Conservation (phyloP, 2,797 vertebrate genomes). For the Acrossocheilus wenchowensis region DNA sequence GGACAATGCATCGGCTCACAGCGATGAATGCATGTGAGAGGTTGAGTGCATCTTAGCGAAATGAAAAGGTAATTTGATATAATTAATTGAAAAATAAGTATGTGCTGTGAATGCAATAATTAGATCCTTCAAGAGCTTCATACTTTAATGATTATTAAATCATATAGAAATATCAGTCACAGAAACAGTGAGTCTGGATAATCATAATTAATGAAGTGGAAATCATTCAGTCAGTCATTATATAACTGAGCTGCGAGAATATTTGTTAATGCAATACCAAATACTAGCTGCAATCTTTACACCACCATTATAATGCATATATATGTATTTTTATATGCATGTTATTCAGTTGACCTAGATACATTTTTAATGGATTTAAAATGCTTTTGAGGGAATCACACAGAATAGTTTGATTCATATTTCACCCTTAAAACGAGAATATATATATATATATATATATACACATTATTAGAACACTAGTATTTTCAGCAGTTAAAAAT, state of each 20-base stretch:
- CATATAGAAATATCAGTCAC: conserved; percentile 35
- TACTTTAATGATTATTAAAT: conserved; percentile 46
- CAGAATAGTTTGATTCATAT: background rate
- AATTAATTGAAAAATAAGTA: conserved; percentile 40
- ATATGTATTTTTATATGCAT: background rate
- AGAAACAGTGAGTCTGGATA: conserved; percentile 23
- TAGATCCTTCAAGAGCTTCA: conserved; percentile 22
- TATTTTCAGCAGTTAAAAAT: no score
- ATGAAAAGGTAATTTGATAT: conserved; percentile 28
- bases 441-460: background rate
- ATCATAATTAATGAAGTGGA: conserved; percentile 38
- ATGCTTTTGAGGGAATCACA: background rate
- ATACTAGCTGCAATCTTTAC: background rate
- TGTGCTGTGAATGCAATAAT: conserved; percentile 38
- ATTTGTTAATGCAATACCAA: background rate
- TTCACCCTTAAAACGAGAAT: background rate
- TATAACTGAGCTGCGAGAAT: background rate
- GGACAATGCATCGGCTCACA: background rate
- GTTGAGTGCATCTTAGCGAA: conserved; percentile 8
- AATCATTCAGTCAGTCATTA: conserved; percentile 25
- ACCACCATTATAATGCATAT: background rate
- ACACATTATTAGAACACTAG: no score
- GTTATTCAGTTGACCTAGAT: background rate
- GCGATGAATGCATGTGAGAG: background rate
- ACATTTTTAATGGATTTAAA: background rate